phyloP scores from a whole-genome alignment of 2,888 invertebrate genomes.

The Reticulitermes lucifugus region DNA sequence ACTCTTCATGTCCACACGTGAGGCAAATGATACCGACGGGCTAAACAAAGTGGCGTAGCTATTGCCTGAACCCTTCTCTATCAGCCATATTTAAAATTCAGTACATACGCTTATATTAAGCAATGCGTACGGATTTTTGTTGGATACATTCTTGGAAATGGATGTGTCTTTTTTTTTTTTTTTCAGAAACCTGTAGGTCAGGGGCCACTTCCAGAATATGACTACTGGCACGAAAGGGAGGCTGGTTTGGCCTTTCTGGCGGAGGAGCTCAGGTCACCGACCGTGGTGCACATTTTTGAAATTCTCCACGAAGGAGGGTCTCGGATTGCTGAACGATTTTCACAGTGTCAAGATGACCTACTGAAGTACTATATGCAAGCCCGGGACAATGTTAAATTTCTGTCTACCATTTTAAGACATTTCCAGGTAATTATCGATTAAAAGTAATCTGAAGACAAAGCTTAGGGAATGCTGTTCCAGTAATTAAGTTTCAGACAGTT shows the following conservation, averaged over 20 bases:
- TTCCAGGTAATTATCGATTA: conserved; percentile 68
- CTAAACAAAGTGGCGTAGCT: too few species aligned
- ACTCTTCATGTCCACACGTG: too few species aligned
- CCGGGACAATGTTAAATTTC: conserved; percentile 82
- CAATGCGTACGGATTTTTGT: too few species aligned
- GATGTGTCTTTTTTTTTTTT: too few species aligned
- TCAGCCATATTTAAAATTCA: too few species aligned
- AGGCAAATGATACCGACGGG: too few species aligned
- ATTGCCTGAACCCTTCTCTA: too few species aligned
- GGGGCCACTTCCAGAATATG: conserved; percentile 87
- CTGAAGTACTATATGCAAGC: conserved; percentile 77
- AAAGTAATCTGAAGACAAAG: too few species aligned
- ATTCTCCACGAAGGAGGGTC: conserved; percentile 70
- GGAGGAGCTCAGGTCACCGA: conserved; percentile 84
- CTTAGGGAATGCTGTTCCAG: too few species aligned
- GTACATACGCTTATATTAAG: too few species aligned
- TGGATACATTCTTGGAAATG: too few species aligned
- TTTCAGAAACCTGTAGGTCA: conserved; percentile 72
- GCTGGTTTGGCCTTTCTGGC: conserved; percentile 80
- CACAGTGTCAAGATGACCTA: conserved; percentile 71
- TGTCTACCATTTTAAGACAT: conserved; percentile 79
- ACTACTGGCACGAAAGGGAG: conserved; percentile 87
- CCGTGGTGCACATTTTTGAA: conserved; percentile 71
- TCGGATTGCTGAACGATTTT: conserved; percentile 70
- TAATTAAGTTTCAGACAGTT: too few species aligned